These are phyloP conservation scores for Panulirus ornatus DNA, from an alignment of 1,140 invertebrate genomes.

Conservation along the genomic window DNA sequence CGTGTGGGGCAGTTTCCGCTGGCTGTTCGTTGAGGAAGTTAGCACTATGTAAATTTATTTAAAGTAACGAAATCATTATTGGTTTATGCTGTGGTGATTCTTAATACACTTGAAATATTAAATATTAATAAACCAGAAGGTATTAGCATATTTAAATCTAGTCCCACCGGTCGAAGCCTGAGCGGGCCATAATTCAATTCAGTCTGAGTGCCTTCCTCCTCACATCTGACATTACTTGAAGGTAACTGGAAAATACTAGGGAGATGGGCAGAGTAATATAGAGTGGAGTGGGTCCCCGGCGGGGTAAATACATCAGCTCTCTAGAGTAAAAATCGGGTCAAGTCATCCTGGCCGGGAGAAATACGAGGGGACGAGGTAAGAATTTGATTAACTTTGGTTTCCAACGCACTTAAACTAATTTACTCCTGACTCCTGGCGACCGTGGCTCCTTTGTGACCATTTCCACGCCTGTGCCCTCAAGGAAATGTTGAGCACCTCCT, in stretches of 20 bases:
- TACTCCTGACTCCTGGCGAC: conserved; percentile 59
- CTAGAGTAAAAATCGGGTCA: conserved; percentile 60
- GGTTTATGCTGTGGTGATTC: conserved; percentile 30
- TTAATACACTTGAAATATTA: conserved; percentile 54
- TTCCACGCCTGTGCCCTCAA: conserved; percentile 54
- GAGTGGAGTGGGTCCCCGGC: not conserved
- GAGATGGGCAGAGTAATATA: conserved; percentile 63
- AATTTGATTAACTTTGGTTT: conserved; percentile 73
- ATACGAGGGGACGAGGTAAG: conserved; percentile 66
- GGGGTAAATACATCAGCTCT: conserved; percentile 50
- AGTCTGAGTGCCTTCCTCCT: conserved; percentile 43
- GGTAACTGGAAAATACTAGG: conserved; percentile 63
- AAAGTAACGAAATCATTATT: conserved; percentile 52
- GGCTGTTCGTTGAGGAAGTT: not conserved
- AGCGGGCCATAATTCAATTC: conserved; percentile 43
- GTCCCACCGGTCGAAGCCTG: not conserved
- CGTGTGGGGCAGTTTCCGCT: not conserved
- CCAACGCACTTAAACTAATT: conserved; percentile 74
- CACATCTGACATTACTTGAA: conserved; percentile 46
- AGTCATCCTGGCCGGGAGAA: conserved; percentile 49
- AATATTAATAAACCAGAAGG: conserved; percentile 57
- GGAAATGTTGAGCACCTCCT: not conserved
- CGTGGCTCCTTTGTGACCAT: conserved; percentile 58
- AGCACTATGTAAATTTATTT: conserved; percentile 58
- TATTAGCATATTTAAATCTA: conserved; percentile 57